Conservation (phyloP, 2,888 invertebrate genomes). For the Leptogaster cylindrica region DNA sequence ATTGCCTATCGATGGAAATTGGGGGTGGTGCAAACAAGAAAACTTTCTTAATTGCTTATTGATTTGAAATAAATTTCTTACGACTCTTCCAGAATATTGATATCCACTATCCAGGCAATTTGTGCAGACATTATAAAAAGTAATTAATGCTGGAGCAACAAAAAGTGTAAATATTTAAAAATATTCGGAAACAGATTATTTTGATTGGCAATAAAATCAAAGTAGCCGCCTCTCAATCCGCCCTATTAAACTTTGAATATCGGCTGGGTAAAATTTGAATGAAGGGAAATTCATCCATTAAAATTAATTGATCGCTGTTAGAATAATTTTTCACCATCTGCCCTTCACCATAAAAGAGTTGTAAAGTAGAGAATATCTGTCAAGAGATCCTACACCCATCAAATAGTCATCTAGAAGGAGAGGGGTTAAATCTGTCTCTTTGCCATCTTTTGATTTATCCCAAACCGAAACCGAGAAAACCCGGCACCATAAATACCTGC, state of each 20-base stretch:
- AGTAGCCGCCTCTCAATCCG: too few species aligned
- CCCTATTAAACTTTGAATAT: not conserved
- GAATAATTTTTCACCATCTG: slow-evolving; percentile 34
- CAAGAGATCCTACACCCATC: slow-evolving; percentile 30
- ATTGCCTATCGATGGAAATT: too few species aligned
- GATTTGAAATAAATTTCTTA: too few species aligned
- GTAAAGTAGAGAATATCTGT: slow-evolving; percentile 32
- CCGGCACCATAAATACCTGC: slow-evolving; percentile 35
- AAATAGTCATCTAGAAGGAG: slow-evolving; percentile 31
- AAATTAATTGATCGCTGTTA: slow-evolving; percentile 37
- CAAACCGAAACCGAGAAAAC: slow-evolving; percentile 21
- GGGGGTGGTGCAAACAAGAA: too few species aligned
- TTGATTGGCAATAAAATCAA: too few species aligned
- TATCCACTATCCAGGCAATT: too few species aligned
- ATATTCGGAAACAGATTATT: too few species aligned
- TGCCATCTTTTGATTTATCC: slow-evolving; percentile 38
- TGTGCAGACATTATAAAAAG: too few species aligned
- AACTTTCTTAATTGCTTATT: too few species aligned
- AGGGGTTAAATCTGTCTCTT: slow-evolving; percentile 36
- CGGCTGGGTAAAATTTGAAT: not conserved
- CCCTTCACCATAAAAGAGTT: slow-evolving; percentile 39
- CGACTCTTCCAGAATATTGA: too few species aligned
- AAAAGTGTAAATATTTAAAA: too few species aligned
- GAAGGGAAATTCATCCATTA: slow-evolving; percentile 37
- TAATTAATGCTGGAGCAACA: too few species aligned